phyloP scores from a whole-genome alignment of 2,113 vertebrate species.

The Hypanus sabinus region DNA sequence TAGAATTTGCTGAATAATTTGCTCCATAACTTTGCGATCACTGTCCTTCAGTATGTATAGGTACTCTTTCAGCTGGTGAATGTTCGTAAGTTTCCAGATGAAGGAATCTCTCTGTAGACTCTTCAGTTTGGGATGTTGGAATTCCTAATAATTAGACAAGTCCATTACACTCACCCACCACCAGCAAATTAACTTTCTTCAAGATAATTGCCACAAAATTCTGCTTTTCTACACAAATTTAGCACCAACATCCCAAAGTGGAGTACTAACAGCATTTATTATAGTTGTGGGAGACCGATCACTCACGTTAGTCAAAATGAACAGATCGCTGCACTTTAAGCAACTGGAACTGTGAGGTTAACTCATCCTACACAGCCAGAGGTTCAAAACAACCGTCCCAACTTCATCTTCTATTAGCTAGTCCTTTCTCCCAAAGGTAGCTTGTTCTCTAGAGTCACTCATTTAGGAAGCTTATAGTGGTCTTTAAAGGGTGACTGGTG shows the following conservation, averaged over 20 bases:
- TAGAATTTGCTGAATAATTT: conserved; percentile 66
- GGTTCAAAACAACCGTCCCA: not conserved
- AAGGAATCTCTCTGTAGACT: conserved; percentile 65
- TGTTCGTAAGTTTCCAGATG: conserved; percentile 74
- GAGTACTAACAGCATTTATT: not conserved
- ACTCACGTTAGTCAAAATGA: not conserved
- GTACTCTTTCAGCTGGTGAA: conserved; percentile 67
- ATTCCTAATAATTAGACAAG: conserved; percentile 46
- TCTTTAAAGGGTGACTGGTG: too few relatives aligned
- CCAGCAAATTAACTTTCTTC: not conserved
- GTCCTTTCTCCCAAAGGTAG: not conserved
- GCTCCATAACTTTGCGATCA: conserved; percentile 57
- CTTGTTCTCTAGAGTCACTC: too few relatives aligned
- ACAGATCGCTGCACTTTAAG: not conserved
- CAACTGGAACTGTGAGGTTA: not conserved
- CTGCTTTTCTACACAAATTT: not conserved
- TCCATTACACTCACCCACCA: not conserved
- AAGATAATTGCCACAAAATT: not conserved
- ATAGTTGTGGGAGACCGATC: not conserved
- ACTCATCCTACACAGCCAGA: not conserved
- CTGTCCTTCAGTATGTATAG: conserved; percentile 56
- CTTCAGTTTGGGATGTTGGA: conserved; percentile 64
- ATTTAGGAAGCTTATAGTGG: too few relatives aligned
- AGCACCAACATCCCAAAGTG: not conserved
- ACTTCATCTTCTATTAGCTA: not conserved